A percentile compares a stretch with the other conserved stretches of the same genome.
Evolutionary conservation across 2,888 invertebrate species (phyloP).

Genomic region (Rotaria macrura): DNA sequence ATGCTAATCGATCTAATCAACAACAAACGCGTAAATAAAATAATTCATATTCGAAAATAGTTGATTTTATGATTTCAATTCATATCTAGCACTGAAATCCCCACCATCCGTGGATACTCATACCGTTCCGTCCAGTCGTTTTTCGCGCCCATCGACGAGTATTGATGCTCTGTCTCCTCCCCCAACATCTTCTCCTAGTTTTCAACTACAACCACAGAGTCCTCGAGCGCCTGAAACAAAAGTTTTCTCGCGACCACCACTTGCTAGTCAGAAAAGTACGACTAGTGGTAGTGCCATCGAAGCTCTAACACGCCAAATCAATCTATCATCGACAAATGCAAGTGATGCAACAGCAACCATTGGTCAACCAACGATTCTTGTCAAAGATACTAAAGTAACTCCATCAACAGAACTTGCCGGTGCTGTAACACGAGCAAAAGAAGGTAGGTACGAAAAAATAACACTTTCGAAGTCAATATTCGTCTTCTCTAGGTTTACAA

Average conservation of each 20-base stretch:
- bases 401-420: not conserved
- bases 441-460: not conserved
- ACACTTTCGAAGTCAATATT: too few relatives aligned
- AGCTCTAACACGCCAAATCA: not conserved
- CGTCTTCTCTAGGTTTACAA: not conserved
- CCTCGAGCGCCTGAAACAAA: not conserved
- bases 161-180: not conserved
- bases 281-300: not conserved
- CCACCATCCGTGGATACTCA: not conserved
- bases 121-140: conserved; percentile 15
- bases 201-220: not conserved
- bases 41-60: not conserved
- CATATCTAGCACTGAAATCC: not conserved
- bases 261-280: not conserved
- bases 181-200: not conserved
- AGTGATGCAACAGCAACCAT: not conserved
- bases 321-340: not conserved
- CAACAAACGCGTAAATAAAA: not conserved
- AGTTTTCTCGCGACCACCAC: not conserved
- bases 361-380: not conserved
- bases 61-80: not conserved
- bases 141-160: not conserved
- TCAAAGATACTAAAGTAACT: not conserved
- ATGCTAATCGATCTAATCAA: not conserved
- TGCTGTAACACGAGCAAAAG: not conserved